Base-by-base conservation (phyloP, 2,113 vertebrate species). In the Percina caprodes region DNA sequence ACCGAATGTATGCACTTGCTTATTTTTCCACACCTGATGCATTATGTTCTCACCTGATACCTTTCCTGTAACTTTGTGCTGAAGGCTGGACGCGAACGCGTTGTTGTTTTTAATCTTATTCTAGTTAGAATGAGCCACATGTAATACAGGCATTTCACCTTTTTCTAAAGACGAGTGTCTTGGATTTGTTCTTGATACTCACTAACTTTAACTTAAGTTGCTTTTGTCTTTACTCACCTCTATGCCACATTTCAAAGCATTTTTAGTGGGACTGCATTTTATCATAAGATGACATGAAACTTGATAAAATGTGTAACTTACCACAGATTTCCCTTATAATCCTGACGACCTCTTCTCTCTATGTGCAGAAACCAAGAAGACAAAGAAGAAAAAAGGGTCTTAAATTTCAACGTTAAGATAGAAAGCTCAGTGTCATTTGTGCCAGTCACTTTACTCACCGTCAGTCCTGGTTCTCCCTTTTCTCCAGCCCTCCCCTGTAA, bases 311-410 rank as follows among this genome's bases (percentile, higher is more conserved):
- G 3, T 35, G 54, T 82, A 1, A 58, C 94, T 96, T 96, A 97
- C 97, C 96, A 91, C 96, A 97, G 76, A 97, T 96, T 91, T 97
- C 96, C 66, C 80, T 91, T 81, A 97, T 97, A 80, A 98, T 95
- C 86, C 88, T 95, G 89, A 97, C 95, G 83, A 97, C 92, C 15
- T 97, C 96, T 92, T 97, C 96, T 94, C 86, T 96, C 97, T 97
- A 93, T 42, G 14, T 24, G 60, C 30, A 90, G 86, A 85, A 74
- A 55, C 66, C 33, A 67, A 55, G 33, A 62, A 39, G 3, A 33
- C 55, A 2, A 58, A 69, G 39, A 42, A 42, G 39, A 42, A 45
- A 16, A 42, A 39, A 19, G 10, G 3, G 3, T 33, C 0, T 35
- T 59, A 0, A 15, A 42, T 16, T 21, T 19, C 19, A n/a, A 49